phyloP scores from a whole-genome alignment of 2,113 vertebrate genomes.

The Uria lomvia region DNA sequence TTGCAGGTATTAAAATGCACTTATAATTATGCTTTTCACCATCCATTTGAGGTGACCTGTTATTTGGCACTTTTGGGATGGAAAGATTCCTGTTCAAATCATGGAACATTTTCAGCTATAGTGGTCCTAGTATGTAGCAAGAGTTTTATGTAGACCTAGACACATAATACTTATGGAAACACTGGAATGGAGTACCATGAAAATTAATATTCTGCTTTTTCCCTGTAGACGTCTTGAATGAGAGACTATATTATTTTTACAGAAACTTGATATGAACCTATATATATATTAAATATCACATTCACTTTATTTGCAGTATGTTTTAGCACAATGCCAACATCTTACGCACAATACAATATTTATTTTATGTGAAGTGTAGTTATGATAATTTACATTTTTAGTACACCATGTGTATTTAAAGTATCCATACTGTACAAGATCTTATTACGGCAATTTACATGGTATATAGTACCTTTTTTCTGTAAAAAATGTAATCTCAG shows the following conservation, averaged over 20 bases:
- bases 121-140: constrained; percentile 43
- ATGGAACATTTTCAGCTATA: constrained; percentile 55
- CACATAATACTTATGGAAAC: constrained; percentile 69
- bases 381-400: constrained; percentile 63
- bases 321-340: constrained; percentile 67
- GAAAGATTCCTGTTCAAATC: constrained; percentile 65
- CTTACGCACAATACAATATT: constrained; percentile 56
- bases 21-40: constrained; percentile 63
- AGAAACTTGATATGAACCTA: constrained; percentile 69
- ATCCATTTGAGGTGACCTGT: constrained; percentile 46
- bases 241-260: constrained; percentile 64
- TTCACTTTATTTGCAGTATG: constrained; percentile 66
- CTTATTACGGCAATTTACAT: constrained; percentile 6
- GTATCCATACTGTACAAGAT: constrained; percentile 25
- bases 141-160: constrained; percentile 57
- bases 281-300: constrained; percentile 62
- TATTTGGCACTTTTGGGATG: constrained; percentile 64
- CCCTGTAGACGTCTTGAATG: constrained; percentile 58
- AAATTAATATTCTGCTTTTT: constrained; percentile 76
- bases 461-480: constrained; percentile 13
- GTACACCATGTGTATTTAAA: constrained; percentile 48
- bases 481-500: neutral
- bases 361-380: constrained; percentile 57
- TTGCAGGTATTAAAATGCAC: constrained; percentile 58
- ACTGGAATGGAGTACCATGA: constrained; percentile 54